Percentiles rank a stretch among this genome's conserved stretches.
phyloP scores from a whole-genome alignment of 2,888 invertebrate genomes.

The Eristalis pertinax region DNA sequence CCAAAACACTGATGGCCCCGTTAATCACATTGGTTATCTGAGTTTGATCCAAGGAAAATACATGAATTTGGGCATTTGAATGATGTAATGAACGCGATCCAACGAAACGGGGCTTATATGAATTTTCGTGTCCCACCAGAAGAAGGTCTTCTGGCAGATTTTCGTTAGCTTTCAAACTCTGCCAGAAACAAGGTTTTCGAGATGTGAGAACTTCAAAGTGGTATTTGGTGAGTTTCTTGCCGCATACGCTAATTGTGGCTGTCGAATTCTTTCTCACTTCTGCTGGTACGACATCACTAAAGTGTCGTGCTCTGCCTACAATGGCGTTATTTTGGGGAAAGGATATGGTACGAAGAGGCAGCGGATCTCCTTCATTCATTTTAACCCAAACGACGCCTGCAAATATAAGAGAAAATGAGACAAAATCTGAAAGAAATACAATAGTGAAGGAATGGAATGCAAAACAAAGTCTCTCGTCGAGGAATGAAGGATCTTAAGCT shows the following conservation, averaged over 20 bases:
- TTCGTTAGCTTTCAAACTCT: neutral
- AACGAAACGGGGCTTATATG: neutral
- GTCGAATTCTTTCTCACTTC: neutral
- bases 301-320: constrained; percentile 19
- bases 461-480: no score
- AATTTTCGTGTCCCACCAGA: neutral
- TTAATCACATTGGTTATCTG: neutral
- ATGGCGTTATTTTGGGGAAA: neutral
- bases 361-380: neutral
- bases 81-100: neutral
- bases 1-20: neutral
- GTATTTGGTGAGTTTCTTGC: neutral
- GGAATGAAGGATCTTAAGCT: no score
- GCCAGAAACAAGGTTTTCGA: neutral
- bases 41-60: neutral
- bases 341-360: neutral
- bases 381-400: neutral
- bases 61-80: neutral
- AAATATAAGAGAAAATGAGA: neutral
- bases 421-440: no score
- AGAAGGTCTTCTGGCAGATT: neutral
- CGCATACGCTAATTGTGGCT: neutral
- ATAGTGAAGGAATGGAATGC: no score
- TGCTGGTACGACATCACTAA: neutral
- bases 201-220: constrained; percentile 5